Base-by-base conservation (phyloP, 1,140 invertebrate species). In the Drosophila nannoptera region DNA sequence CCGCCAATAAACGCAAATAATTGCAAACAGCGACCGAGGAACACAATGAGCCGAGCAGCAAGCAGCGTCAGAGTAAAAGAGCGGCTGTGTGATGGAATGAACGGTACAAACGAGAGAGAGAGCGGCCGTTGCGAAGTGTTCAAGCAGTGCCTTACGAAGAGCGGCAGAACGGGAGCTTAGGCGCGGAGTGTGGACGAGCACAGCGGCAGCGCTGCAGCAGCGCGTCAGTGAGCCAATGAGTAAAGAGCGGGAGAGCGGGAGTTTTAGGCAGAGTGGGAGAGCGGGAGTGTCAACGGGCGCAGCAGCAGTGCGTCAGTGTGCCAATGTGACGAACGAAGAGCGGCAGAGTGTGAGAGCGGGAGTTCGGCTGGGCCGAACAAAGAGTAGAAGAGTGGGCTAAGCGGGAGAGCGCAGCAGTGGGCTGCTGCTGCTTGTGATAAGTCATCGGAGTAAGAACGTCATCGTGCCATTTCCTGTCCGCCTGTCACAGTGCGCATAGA, bases 1-100 rank as follows among this genome's bases (percentile, higher is more conserved):
- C 3, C 22, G 22, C 49, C 73, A 68, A 46, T 75, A 62, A 69
- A 69, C 22, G 42, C 52, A 69, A 29, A 29, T n/a, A 42, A 59
- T 2, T 46, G 55, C 14, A 42, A 42, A 38, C 16, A 49, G 32
- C 36, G 7, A 14, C 8, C 7, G 14, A 31, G 45, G 40, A 31
- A 22, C 40, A 16, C 2, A 3, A n/a, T 3, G 12, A 14, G 40
- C 22, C 1, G 3, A 22, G 22, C 22, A 22, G 22, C 1, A 22
- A 22, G 22, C 22, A 43, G 12, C 40, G 40, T n/a, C 4, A n/a
- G 16, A 35, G 11, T 14, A 32, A 2, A 6, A 49, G 45, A 29
- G 35, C 12, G 35, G 16, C 31, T 5, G 33, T 3, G 7, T 11
- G 14, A 3, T 7, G 12, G 12, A 14, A 22, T 3, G 40, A 43